Evolutionary conservation across 1,140 invertebrate genomes (phyloP), one percentile per base, ranked within the genome.

Genomic region (Zaprionus ghesquierei): DNA sequence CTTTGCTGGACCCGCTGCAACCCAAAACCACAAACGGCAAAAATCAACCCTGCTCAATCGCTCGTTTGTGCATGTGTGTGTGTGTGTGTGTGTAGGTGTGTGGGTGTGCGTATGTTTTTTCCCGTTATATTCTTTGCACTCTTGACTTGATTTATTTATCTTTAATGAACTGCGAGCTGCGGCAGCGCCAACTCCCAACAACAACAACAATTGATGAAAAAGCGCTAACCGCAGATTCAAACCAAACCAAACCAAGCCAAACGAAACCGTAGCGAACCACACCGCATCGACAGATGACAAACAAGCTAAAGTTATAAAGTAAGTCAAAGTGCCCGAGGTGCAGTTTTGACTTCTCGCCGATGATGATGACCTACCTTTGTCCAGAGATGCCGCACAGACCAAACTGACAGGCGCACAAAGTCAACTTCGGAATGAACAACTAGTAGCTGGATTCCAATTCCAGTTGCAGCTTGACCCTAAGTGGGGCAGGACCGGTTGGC

Each of bases 81-180:
- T 63, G 9, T 10, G 1, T 12, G 31, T 12, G 25, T 5, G 2
- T 22, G 25, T 25, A 25, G 2, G 25, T 49, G 25, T 60, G n/a
- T 13, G 6, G 5, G 29, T 31, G 9, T 31, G 9, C 15, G 29
- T 50, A 20, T 54, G 15, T 10, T 23, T 49, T 31, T 55, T 22
- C 9, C 29, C 31, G 18, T 44, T 33, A 25, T 64, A 10, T 25
- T 41, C 23, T 60, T 66, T 68, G 54, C 29, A 33, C 69, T 58
- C 33, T 60, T 50, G 35, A 54, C 63, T 68, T 75, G 66, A 75
- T 75, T 75, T 69, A 75, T 75, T 75, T 75, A 75, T 60, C 58
- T 75, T 75, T 75, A 75, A 75, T 75, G 71, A 75, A 69, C 71
- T 68, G 46, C 23, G n/a, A 51, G 55, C 23, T 20, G 22, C 25